These are phyloP conservation scores for Mystacornis crossleyi DNA, from an alignment of 2,113 vertebrate species.

Conservation along the genomic window DNA sequence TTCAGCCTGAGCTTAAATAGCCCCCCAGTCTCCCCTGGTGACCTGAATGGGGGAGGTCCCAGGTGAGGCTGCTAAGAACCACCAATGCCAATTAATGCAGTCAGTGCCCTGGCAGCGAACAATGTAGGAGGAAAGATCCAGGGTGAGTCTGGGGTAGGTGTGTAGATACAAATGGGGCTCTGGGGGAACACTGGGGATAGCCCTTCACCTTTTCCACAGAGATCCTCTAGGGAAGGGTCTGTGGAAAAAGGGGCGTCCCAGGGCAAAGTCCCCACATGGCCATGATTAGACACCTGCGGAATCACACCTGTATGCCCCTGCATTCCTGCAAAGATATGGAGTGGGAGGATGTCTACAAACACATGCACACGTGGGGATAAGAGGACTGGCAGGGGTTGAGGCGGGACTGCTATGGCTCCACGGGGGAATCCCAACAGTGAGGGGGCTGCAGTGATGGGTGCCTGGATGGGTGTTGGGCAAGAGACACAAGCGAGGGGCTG, in stretches of 20 bases:
- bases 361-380: fast-evolving
- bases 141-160: neutral
- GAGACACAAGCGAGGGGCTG: constrained; percentile 1
- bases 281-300: neutral
- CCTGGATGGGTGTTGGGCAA: constrained; percentile 41
- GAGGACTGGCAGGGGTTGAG: neutral
- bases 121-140: neutral
- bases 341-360: neutral
- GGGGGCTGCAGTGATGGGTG: neutral
- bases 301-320: fast-evolving
- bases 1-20: neutral
- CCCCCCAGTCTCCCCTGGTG: neutral
- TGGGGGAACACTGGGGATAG: fast-evolving
- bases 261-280: fast-evolving
- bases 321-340: neutral
- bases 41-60: neutral
- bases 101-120: neutral
- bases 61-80: neutral
- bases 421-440: too few relatives aligned
- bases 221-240: neutral
- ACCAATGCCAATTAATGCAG: neutral
- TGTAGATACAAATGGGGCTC: neutral
- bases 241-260: fast-evolving
- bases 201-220: neutral
- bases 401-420: neutral